Evolutionary conservation across 2,888 invertebrate species (phyloP), one percentile per base, ranked within the genome.

Genomic region (Apotomis capreana): DNA sequence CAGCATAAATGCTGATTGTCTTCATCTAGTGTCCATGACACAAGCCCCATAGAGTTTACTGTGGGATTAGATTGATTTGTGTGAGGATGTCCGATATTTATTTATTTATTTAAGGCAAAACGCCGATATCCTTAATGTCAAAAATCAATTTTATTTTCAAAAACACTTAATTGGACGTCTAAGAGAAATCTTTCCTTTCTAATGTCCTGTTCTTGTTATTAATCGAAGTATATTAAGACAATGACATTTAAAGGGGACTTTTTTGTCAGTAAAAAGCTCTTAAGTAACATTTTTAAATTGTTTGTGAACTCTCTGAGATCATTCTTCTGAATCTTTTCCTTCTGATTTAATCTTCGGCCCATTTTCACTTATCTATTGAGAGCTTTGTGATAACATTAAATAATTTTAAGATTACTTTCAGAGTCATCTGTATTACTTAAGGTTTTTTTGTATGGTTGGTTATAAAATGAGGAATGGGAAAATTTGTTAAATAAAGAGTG

Each of bases 361-460:
- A 70, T 72, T 67, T 70, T 58, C 36, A 65, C 46, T 74, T 71
- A 68, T 70, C 61, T 73, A 65, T 59, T 49, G 58, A 5, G 59
- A 55, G 40, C 64, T 57, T 61, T 67, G 40, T 61, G 44, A 71
- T 57, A 26, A 62, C 61, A 65, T 65, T 55, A 46, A 61, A 61
- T 58, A 70, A 68, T 51, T 62, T 73, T 46, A 8, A 59, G 67
- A 64, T 64, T 61, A 58, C 61, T 69, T 60, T 68, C 55, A 40
- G 36, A 40, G 44, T 15, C 26, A 44, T 55, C 54, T 52, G 52
- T 6, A 37, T 54, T 12, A 40, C 40, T 40, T 40, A 44, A 68
- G 46, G 26, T 55, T 67, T 46, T 13, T 40, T 40, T 40, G 40
- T 40, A 4, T 40, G 40, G 5, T 40, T 40, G 40, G 3, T 40